phyloP scores from a whole-genome alignment of 2,888 invertebrate species.

The Cistogaster globosa region DNA sequence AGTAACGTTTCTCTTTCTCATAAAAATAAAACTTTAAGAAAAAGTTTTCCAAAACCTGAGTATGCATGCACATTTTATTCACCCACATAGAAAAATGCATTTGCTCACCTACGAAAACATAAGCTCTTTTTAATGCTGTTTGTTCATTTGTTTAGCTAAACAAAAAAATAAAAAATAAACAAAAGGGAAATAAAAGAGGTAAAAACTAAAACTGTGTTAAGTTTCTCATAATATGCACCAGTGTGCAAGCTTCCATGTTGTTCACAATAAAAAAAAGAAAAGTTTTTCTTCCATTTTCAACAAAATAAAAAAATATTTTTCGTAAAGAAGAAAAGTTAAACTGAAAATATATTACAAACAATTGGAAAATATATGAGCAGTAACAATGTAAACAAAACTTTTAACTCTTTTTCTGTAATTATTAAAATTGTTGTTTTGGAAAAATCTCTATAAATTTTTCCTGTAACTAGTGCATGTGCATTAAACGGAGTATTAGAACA shows the following conservation, averaged over 20 bases:
- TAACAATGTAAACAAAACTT: constrained; percentile 68
- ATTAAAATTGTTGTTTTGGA: constrained; percentile 49
- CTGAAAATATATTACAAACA: constrained; percentile 18
- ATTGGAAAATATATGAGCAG: constrained; percentile 37
- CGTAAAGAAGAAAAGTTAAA: constrained; percentile 22
- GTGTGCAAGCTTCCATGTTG: not conserved
- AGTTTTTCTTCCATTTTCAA: constrained; percentile 16
- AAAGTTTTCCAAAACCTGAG: constrained; percentile 28
- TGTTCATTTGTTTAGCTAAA: constrained; percentile 1
- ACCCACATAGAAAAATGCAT: too few species aligned
- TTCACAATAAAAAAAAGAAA: constrained; percentile 5
- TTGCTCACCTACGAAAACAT: constrained; percentile 3
- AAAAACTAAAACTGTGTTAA: constrained; percentile 20
- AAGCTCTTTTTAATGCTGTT: constrained; percentile 9
- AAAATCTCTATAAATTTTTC: constrained; percentile 59
- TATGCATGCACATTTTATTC: constrained; percentile 2
- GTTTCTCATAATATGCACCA: not conserved
- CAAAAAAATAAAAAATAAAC: not conserved
- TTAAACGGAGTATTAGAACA: not conserved
- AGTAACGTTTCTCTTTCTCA: not conserved
- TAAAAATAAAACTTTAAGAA: constrained; percentile 6
- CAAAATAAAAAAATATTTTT: constrained; percentile 26
- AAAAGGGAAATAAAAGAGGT: not conserved
- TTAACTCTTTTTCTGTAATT: constrained; percentile 52
- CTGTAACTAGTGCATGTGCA: not conserved